Evolutionary conservation across 1,140 invertebrate species (phyloP).

Genomic region (Drosophila cardini): DNA sequence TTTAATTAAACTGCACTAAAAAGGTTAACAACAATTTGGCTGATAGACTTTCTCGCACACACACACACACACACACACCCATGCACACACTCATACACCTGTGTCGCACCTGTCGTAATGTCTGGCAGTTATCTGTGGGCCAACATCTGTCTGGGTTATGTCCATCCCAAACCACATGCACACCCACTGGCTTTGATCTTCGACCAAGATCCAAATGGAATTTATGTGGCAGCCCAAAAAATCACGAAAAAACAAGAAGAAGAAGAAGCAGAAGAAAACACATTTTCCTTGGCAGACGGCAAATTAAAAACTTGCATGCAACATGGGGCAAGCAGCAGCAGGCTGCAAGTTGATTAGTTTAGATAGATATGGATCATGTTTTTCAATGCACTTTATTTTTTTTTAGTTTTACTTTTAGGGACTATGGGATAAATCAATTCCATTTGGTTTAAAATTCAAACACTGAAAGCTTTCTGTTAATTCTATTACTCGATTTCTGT

Average conservation of each 20-base stretch:
- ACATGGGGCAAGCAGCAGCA: constrained; percentile 15
- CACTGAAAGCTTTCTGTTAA: constrained; percentile 65
- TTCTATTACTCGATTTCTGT: constrained; percentile 31
- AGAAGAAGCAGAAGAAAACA: too few relatives aligned
- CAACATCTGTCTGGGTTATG: constrained; percentile 42
- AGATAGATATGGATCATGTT: constrained; percentile 12
- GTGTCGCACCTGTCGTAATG: constrained; percentile 59
- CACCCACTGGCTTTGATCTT: constrained; percentile 68
- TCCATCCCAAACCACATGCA: constrained; percentile 16
- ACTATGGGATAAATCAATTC: constrained; percentile 61
- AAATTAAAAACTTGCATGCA: constrained; percentile 61
- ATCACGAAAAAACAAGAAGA: too few relatives aligned
- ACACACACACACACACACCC: background rate
- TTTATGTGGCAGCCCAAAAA: constrained; percentile 61
- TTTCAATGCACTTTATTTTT: constrained; percentile 9
- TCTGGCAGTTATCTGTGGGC: constrained; percentile 27
- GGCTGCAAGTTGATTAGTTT: constrained; percentile 39
- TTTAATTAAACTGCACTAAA: constrained; percentile 70
- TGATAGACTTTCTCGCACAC: constrained; percentile 51
- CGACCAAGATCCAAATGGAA: constrained; percentile 54
- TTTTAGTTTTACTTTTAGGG: background rate
- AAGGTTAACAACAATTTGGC: constrained; percentile 45
- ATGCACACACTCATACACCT: background rate
- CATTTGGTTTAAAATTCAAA: constrained; percentile 7
- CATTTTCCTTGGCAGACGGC: constrained; percentile 20